phyloP scores from a whole-genome alignment of 2,888 invertebrate species.

The Kuschelorhynchus macadamiae region DNA sequence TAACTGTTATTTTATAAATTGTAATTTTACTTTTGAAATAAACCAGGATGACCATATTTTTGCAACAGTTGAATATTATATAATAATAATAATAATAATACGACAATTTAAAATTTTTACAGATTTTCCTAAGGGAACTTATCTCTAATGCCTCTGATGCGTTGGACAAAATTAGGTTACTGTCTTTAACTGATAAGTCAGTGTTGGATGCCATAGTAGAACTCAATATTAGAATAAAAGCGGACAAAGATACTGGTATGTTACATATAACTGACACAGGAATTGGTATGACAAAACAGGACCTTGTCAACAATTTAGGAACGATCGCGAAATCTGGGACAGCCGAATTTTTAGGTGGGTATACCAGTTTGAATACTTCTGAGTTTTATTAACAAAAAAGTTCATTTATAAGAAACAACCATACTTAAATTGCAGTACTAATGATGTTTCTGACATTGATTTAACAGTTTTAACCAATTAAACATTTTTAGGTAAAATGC shows the following conservation, averaged over 20 bases:
- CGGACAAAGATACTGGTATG: slow-evolving; percentile 92
- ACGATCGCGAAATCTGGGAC: slow-evolving; percentile 55
- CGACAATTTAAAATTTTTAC: slow-evolving; percentile 63
- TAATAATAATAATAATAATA: too few species aligned
- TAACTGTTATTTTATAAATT: too few species aligned
- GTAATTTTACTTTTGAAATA: too few species aligned
- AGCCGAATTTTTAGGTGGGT: slow-evolving; percentile 47
- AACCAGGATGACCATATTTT: too few species aligned
- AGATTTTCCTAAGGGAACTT: slow-evolving; percentile 96
- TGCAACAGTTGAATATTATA: too few species aligned
- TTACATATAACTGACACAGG: slow-evolving; percentile 97
- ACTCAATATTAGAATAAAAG: slow-evolving; percentile 90
- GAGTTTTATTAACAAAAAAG: background rate
- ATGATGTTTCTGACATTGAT: slow-evolving; percentile 80
- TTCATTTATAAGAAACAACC: too few species aligned
- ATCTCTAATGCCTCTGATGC: slow-evolving; percentile 99
- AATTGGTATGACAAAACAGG: slow-evolving; percentile 96
- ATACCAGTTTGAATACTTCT: background rate
- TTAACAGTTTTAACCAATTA: too few species aligned
- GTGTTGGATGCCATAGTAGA: slow-evolving; percentile 86
- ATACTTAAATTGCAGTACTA: too few species aligned
- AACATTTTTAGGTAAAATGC: slow-evolving; percentile 79
- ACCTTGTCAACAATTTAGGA: slow-evolving; percentile 95
- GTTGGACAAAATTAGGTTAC: slow-evolving; percentile 95
- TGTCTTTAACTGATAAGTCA: slow-evolving; percentile 89